These are phyloP conservation scores for Mercenaria mercenaria DNA, from an alignment of 1,140 invertebrate genomes.

Conservation along the genomic window DNA sequence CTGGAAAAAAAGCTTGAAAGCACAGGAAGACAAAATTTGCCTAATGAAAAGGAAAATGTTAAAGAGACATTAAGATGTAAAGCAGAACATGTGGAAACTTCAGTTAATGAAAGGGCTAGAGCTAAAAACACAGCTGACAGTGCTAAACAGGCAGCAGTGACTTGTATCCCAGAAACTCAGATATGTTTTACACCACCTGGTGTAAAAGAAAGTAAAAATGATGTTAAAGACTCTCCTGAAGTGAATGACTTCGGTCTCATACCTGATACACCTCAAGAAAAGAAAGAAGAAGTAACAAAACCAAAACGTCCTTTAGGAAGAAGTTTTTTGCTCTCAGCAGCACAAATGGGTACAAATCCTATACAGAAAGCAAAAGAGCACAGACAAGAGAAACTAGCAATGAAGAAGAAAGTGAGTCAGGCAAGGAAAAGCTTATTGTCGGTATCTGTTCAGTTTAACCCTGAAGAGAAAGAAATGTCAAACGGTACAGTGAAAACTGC, in stretches of 20 bases:
- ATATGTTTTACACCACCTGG: constrained; percentile 24
- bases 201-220: not conserved
- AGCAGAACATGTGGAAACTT: not conserved
- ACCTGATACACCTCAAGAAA: constrained; percentile 51
- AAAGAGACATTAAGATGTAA: not conserved
- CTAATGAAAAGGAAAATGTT: not conserved
- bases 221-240: not conserved
- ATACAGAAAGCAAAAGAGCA: constrained; percentile 61
- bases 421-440: constrained; percentile 42
- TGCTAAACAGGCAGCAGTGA: not conserved
- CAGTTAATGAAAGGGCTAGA: not conserved
- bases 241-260: constrained; percentile 38
- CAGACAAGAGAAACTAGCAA: constrained; percentile 38
- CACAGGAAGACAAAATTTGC: not conserved
- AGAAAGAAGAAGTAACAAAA: constrained; percentile 7
- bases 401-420: constrained; percentile 32
- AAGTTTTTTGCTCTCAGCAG: constrained; percentile 54
- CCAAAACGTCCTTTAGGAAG: constrained; percentile 45
- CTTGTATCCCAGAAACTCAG: constrained; percentile 55
- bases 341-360: constrained; percentile 42
- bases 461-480: not conserved
- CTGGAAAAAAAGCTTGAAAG: not conserved
- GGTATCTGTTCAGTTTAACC: constrained; percentile 48
- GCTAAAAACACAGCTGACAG: not conserved
- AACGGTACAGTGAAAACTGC: not conserved